phyloP scores from a whole-genome alignment of 2,797 vertebrate species.

The Triplophysa bombifrons region DNA sequence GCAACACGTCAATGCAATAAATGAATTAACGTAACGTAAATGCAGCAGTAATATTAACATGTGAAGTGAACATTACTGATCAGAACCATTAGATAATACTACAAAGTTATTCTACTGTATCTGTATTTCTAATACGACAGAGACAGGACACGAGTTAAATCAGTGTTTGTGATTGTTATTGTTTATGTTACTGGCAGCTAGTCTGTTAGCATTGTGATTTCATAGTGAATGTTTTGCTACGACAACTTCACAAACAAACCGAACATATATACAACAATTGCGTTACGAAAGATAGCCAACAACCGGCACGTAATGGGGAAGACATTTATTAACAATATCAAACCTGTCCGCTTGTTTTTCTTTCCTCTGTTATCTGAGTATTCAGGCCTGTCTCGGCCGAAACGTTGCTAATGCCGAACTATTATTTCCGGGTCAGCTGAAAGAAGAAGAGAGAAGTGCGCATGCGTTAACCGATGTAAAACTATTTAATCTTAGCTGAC shows the following conservation, averaged over 20 bases:
- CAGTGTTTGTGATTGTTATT: slow-evolving; percentile 22
- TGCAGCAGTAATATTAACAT: not conserved
- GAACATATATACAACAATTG: not conserved
- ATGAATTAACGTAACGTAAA: too few relatives aligned
- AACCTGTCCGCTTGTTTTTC: slow-evolving; percentile 64
- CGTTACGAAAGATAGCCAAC: not conserved
- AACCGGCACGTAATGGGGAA: slow-evolving; percentile 44
- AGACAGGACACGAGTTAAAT: not conserved
- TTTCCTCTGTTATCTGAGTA: slow-evolving; percentile 36
- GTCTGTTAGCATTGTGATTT: slow-evolving; percentile 26
- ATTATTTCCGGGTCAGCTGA: slow-evolving; percentile 74
- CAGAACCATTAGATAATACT: not conserved
- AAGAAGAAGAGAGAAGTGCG: slow-evolving; percentile 42
- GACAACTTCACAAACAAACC: not conserved
- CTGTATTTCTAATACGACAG: not conserved
- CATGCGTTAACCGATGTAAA: slow-evolving; percentile 20
- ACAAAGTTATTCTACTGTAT: not conserved
- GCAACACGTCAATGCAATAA: not conserved
- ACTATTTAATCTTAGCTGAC: not conserved
- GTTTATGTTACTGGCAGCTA: slow-evolving; percentile 8
- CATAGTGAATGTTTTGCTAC: not conserved
- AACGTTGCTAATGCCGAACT: slow-evolving; percentile 81
- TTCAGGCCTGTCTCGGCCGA: slow-evolving; percentile 63
- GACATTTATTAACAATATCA: slow-evolving; percentile 52
- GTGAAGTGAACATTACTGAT: too few relatives aligned